Conservation (phyloP, 2,888 invertebrate species). For the Sinohyriopsis cumingii region DNA sequence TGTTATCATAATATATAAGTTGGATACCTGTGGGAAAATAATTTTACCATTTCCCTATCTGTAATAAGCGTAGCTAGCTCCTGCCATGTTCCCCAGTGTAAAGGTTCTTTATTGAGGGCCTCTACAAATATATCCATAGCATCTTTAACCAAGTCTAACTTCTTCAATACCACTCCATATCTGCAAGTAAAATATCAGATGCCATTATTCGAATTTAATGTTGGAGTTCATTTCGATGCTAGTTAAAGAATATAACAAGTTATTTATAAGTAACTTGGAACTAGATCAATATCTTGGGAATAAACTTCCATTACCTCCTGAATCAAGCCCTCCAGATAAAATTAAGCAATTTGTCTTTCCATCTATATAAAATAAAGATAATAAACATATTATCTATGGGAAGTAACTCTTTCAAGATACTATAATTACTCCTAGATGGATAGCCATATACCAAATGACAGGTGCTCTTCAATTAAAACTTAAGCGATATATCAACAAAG, state of each 20-base stretch:
- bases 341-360: no score
- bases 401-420: no score
- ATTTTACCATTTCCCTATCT: slow-evolving; percentile 81
- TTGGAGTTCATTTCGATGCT: not conserved
- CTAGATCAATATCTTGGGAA: no score
- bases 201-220: not conserved
- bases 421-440: no score
- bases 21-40: not conserved
- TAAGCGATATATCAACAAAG: no score
- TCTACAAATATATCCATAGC: slow-evolving; percentile 87
- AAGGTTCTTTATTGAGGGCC: slow-evolving; percentile 84
- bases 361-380: no score
- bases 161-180: slow-evolving; percentile 92
- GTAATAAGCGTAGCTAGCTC: slow-evolving; percentile 90
- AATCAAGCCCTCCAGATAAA: no score
- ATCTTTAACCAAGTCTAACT: slow-evolving; percentile 84
- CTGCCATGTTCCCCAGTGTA: slow-evolving; percentile 96
- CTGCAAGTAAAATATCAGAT: slow-evolving; percentile 69
- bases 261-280: no score
- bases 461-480: no score
- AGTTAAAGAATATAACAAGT: not conserved
- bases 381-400: not conserved
- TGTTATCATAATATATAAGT: no score
- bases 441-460: no score
- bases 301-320: no score